These are phyloP conservation scores for Danaus chrysippus DNA, from an alignment of 2,888 invertebrate species.

Conservation along the genomic window DNA sequence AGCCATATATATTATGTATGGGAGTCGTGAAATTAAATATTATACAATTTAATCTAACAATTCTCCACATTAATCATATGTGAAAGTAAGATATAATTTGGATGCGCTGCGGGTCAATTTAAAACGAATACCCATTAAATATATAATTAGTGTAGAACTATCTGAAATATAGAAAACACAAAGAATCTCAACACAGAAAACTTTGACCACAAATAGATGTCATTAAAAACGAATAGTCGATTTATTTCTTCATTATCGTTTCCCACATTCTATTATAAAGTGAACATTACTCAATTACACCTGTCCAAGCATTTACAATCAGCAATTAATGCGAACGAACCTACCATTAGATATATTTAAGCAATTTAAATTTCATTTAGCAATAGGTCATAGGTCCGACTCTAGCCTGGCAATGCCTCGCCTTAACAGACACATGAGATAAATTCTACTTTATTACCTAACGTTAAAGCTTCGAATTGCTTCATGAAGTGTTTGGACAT, in stretches of 20 bases:
- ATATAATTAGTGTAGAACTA: no score
- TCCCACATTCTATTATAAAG: background rate
- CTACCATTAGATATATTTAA: constrained; percentile 35
- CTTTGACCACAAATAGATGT: background rate
- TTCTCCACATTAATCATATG: no score
- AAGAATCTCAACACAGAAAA: background rate
- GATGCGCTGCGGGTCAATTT: no score
- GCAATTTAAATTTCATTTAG: constrained; percentile 39
- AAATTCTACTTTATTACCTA: constrained; percentile 5
- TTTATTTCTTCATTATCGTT: background rate
- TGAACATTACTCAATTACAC: constrained; percentile 20
- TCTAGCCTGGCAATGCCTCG: constrained; percentile 25
- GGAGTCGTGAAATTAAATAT: no score
- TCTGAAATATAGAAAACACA: no score
- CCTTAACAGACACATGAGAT: constrained; percentile 2
- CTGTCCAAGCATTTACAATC: constrained; percentile 28
- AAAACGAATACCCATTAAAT: no score
- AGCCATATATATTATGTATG: no score
- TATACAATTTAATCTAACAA: no score
- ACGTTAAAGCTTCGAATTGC: constrained; percentile 3
- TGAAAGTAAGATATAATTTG: no score
- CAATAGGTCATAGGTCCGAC: constrained; percentile 39
- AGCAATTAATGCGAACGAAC: constrained; percentile 36
- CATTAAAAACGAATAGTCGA: background rate
- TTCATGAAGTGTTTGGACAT: constrained; percentile 11